Base-by-base conservation (phyloP, 2,113 vertebrate genomes). In the Thunnus thynnus region DNA sequence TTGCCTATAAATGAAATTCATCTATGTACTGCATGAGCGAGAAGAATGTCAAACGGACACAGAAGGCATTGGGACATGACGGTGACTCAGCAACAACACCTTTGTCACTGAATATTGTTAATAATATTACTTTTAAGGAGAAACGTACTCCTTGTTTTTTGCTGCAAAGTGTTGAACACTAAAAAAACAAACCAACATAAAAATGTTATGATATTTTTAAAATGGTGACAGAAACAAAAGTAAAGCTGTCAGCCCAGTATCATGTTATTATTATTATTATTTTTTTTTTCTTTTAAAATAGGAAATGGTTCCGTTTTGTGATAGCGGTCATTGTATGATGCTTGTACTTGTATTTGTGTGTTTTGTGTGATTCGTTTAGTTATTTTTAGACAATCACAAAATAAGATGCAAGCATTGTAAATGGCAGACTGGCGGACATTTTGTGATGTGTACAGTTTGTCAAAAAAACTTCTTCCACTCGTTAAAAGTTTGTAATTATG, bases 141-240 rank as follows among this genome's bases (percentile, higher is more conserved):
- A 83, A 89, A 83, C 72, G 50, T 72, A 70, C 93, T 95, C 94
- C 93, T 95, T 91, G 88, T 89, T 91, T 93, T 94, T 95, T 95
- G 95, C 95, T 96, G 95, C 95, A 95, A 95, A 95, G 94, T 95
- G 95, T 95, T 95, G 94, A 96, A 96, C 95, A 96, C 95, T 96
- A 96, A 96, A 95, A 95, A 96, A 95, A 95, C 94, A 95, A 95
- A 93, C 90, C 94, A 94, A 95, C 93, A 91, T 94, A 91, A 95
- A 95, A 95, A 95, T 94, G 91, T 95, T 94, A 90, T 84, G 78
- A 93, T 95, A 95, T 95, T 95, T 94, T 95, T 94, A 84, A 93
- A 71, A 91, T 47, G 77, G 76, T 74, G 91, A 91, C 92, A 77
- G 91, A 90, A 84, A 86, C 80, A 86, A 86, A 92, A 84, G 76